These are phyloP conservation scores for Lepidocyrtinus sp. DNA, from an alignment of 2,888 invertebrate genomes.

Conservation along the genomic window DNA sequence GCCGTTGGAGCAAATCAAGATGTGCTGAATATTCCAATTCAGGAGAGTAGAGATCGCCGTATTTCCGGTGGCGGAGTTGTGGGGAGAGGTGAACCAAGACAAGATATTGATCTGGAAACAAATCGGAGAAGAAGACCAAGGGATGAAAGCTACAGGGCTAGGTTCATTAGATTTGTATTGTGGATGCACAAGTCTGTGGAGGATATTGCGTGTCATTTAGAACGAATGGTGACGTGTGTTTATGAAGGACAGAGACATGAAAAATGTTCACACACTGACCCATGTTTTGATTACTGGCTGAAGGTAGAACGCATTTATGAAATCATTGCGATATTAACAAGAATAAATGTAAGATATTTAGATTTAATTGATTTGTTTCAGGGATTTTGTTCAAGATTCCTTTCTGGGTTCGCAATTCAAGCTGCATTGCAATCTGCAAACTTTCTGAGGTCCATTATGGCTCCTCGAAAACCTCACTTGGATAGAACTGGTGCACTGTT, in stretches of 20 bases:
- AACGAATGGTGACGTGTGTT: constrained; percentile 68
- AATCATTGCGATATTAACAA: no score
- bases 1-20: constrained; percentile 20
- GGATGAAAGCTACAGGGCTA: constrained; percentile 66
- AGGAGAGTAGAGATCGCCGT: neutral
- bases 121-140: constrained; percentile 43
- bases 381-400: constrained; percentile 68
- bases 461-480: constrained; percentile 33
- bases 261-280: constrained; percentile 67
- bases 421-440: constrained; percentile 57
- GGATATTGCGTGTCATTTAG: constrained; percentile 69
- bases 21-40: constrained; percentile 36
- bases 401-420: constrained; percentile 67
- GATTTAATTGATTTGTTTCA: constrained; percentile 25
- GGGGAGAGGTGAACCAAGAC: constrained; percentile 25
- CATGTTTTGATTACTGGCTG: constrained; percentile 69
- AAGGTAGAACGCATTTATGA: constrained; percentile 49
- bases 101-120: constrained; percentile 45
- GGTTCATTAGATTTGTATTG: constrained; percentile 68
- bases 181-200: constrained; percentile 69
- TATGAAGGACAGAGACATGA: constrained; percentile 68
- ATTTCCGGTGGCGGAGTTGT: constrained; percentile 37
- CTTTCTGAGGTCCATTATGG: constrained; percentile 43
- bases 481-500: constrained; percentile 48
- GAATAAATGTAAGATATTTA: no score